Evolutionary conservation across 2,888 invertebrate species (phyloP).

Genomic region (Folsomia manolachei): DNA sequence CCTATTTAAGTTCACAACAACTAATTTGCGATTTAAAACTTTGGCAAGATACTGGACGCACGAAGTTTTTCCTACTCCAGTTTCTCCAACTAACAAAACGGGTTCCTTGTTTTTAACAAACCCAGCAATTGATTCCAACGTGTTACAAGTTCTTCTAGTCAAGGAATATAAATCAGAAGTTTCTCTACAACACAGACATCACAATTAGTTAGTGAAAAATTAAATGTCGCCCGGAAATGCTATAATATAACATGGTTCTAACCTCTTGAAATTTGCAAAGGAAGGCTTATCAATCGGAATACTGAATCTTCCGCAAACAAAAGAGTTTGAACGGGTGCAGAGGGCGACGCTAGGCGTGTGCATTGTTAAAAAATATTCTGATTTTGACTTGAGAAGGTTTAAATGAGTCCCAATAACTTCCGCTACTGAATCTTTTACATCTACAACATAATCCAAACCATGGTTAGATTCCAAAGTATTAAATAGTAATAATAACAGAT

Average conservation of each 20-base stretch:
- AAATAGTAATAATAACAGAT: not conserved
- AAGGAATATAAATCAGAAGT: conserved; percentile 64
- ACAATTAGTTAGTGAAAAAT: conserved; percentile 1
- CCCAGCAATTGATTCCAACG: conserved; percentile 83
- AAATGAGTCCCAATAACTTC: conserved; percentile 74
- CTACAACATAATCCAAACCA: conserved; percentile 52
- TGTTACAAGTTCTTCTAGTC: conserved; percentile 73
- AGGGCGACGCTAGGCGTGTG: conserved; percentile 65
- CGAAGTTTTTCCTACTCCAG: conserved; percentile 97
- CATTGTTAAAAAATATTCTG: conserved; percentile 72
- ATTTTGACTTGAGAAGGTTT: conserved; percentile 76
- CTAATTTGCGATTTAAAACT: conserved; percentile 76
- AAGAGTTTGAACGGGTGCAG: conserved; percentile 59
- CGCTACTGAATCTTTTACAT: conserved; percentile 66
- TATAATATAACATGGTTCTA: conserved; percentile 8
- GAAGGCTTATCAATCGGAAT: conserved; percentile 49
- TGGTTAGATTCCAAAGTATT: conserved; percentile 1
- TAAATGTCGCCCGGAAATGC: not conserved
- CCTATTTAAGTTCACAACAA: conserved; percentile 98
- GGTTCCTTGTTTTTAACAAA: conserved; percentile 82
- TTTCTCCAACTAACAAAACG: conserved; percentile 92
- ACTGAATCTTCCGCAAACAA: conserved; percentile 69
- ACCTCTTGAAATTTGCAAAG: conserved; percentile 16
- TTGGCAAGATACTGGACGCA: conserved; percentile 86
- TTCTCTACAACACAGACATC: conserved; percentile 30